phyloP scores from a whole-genome alignment of 2,113 vertebrate genomes.

The Indicator indicator region DNA sequence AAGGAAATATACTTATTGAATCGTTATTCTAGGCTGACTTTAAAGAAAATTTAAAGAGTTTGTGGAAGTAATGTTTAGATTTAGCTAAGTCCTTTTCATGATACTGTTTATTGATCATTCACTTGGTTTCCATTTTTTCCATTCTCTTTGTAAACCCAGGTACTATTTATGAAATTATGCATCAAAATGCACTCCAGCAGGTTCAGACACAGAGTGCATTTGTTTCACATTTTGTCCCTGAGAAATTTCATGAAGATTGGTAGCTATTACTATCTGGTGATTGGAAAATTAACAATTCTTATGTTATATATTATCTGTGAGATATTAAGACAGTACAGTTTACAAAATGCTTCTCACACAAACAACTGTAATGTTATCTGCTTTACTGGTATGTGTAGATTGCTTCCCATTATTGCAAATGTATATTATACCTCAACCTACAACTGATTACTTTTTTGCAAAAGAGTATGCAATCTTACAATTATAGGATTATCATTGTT shows the following conservation, averaged over 20 bases:
- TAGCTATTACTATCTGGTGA: not conserved
- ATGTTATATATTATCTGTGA: not conserved
- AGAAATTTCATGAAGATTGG: not conserved
- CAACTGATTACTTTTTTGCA: not conserved
- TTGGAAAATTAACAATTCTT: not conserved
- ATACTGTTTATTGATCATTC: not conserved
- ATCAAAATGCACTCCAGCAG: not conserved
- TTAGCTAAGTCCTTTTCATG: not conserved
- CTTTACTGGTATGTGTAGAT: not conserved
- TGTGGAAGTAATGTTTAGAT: not conserved
- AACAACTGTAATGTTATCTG: not conserved
- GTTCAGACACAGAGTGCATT: not conserved
- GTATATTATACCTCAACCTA: not conserved
- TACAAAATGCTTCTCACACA: not conserved
- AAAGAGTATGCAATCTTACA: not conserved
- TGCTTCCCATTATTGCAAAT: not conserved
- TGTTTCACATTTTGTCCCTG: not conserved
- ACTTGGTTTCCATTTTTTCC: not conserved
- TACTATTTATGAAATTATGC: not conserved
- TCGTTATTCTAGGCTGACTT: not conserved
- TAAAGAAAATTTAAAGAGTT: not conserved
- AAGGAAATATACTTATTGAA: not conserved
- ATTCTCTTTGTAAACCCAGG: not conserved
- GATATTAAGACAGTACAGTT: not conserved
- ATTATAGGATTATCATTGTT: not conserved